Evolutionary conservation across 2,797 vertebrate species (phyloP), one percentile per base, ranked within the genome.

Genomic region (Neolamprologus multifasciatus): DNA sequence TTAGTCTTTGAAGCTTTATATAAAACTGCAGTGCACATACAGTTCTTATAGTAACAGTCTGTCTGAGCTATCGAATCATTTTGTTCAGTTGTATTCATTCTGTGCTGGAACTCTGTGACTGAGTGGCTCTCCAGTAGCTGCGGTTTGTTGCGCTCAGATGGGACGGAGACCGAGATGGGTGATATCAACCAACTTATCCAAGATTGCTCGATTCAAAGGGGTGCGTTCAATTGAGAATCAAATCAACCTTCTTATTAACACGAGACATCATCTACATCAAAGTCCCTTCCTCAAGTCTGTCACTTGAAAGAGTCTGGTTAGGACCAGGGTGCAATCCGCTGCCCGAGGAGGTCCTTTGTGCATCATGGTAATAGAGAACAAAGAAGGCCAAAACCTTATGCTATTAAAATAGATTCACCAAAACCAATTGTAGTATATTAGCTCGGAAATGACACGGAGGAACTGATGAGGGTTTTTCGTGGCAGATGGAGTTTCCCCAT

Each of bases 381-480:
- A 93, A 94, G 88, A 87, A 87, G 89, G 91, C 87, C 93, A 93
- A 96, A 95, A 94, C 92, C 89, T 86, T 86, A 80, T 71, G 90
- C 93, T 93, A 91, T 95, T 94, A 94, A 93, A 95, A 93, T 92
- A 95, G 93, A 96, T 96, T 95, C 95, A 96, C 95, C 96, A 95
- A 96, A 96, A 96, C 96, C 96, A 97, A 96, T 96, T 96, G 96
- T 95, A 84, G 89, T 94, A 94, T 95, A 96, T 97, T 97, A 96
- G 93, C 93, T 92, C 86, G 87, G 89, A 95, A 95, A 94, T 94
- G 93, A 96, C 94, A 94, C 88, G 82, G 93, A 93, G 91, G 88
- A 94, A 96, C 88, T 93, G 94, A 95, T 78, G 76, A 94, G 93
- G 93, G 92, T 87, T 90, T 94, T 95, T 89, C 57, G 88, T 84